Base-by-base conservation (phyloP, 37 sponge, comb jelly and placozoan genomes). In the Beroe ovata region DNA sequence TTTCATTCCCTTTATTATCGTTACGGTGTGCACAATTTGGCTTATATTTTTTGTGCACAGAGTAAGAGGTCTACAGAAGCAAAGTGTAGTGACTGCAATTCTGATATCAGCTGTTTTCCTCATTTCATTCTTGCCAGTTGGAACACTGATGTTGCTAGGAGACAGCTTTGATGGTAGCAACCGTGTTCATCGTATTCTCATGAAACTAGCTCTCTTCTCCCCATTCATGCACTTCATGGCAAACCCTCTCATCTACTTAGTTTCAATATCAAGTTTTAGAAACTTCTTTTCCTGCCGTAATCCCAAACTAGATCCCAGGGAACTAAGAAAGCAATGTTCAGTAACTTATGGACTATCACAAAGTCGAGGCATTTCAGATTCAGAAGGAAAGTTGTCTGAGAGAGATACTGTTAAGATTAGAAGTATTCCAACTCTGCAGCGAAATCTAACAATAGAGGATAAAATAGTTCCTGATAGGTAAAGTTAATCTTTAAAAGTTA, bases 1-100 rank as follows among this genome's bases (percentile, higher is more conserved):
- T 4, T 77, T 77, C 28, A 35, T 39, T 0, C 84, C 84, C 41
- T 36, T 77, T 25, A 21, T 33, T 11, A 39, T 77, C 29, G 33
- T 77, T 1, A 36, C 42, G 1, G 33, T 77, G 28, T 39, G 38
- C 36, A 77, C 84, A n/a, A 42, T 77, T 0, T 77, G 84, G 84
- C 84, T 77, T 4, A 39, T 77, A 19, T 77, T 42, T 54, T 77
- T 77, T 36, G 84, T 77, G 18, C 41, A 41, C 8, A 77, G 20
- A 35, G 84, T 42, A 1, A 42, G 84, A 3, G 84, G 84, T 21
- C 47, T 77, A 1, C 84, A 77, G 84, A 77, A 77, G 28, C 84
- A 77, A 23, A 77, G 84, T 42, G 84, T 77, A 1, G 47, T 77
- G 25, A 77, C 54, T 39, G 35, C 54, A 16, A 77, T 77, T 20